phyloP scores from a whole-genome alignment of 2,888 invertebrate species.

The Cacoxenus indagator region DNA sequence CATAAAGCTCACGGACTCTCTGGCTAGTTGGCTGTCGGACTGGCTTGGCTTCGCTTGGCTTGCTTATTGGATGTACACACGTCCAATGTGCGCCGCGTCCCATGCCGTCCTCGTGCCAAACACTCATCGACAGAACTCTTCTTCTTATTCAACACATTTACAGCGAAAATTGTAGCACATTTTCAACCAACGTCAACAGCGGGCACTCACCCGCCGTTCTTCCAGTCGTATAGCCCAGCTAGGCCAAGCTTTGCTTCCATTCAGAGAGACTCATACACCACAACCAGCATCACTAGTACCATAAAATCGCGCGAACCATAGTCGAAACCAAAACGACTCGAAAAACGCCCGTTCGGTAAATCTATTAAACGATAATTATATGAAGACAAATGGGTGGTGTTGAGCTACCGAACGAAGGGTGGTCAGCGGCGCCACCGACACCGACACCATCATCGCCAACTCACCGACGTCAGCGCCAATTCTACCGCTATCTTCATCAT shows the following conservation, averaged over 20 bases:
- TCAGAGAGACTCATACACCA: too few species aligned
- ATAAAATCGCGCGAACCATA: constrained; percentile 28
- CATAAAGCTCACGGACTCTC: constrained; percentile 49
- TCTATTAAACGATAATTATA: constrained; percentile 64
- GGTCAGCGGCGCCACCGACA: not conserved
- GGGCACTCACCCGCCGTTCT: constrained; percentile 3
- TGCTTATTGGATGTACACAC: not conserved
- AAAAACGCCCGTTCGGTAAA: constrained; percentile 63
- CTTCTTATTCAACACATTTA: not conserved
- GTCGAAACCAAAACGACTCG: constrained; percentile 52
- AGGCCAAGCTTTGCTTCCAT: constrained; percentile 60
- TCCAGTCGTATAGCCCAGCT: constrained; percentile 44
- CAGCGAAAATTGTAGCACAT: not conserved
- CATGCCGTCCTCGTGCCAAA: too few species aligned
- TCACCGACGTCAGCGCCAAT: not conserved
- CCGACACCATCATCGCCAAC: not conserved
- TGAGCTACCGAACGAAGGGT: not conserved
- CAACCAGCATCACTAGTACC: too few species aligned
- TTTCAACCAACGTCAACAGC: constrained; percentile 24
- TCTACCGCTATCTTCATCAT: not conserved
- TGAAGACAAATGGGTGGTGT: constrained; percentile 57
- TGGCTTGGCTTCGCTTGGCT: not conserved
- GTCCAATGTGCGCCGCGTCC: not conserved
- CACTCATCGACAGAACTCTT: too few species aligned
- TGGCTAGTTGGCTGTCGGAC: not conserved